Percentiles rank a stretch among this genome's conserved stretches.
Conservation (phyloP, 2,888 invertebrate genomes). For the Trichacis sp. region DNA sequence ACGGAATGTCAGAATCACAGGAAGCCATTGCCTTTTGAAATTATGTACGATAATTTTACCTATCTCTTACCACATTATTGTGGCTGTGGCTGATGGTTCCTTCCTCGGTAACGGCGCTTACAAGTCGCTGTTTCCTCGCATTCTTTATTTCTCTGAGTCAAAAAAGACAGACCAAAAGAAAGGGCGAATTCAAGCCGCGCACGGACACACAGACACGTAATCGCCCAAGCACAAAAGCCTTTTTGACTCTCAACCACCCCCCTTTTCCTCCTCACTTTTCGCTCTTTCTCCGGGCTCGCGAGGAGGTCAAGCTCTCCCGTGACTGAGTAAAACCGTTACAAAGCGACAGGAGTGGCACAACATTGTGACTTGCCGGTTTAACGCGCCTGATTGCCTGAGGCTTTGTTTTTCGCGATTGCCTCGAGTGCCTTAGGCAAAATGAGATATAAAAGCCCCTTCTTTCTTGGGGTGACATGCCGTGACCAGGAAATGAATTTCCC, state of each 20-base stretch:
- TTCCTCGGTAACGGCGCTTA: conserved; percentile 45
- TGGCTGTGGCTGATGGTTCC: conserved; percentile 43
- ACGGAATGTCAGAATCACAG: no score
- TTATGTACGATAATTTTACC: conserved; percentile 30
- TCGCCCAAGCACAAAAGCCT: neutral
- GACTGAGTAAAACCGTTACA: conserved; percentile 26
- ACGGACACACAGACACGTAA: neutral
- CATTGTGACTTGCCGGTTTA: conserved; percentile 46
- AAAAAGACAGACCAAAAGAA: conserved; percentile 20
- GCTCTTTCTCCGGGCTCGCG: neutral
- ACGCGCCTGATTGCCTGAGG: conserved; percentile 54
- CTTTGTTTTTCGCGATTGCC: conserved; percentile 48
- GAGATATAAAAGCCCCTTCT: conserved; percentile 22
- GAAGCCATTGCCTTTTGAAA: no score
- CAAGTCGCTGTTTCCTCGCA: conserved; percentile 51
- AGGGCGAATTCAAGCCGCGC: conserved; percentile 8
- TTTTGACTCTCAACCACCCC: conserved; percentile 4
- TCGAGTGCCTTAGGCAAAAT: conserved; percentile 29
- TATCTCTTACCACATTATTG: conserved; percentile 16
- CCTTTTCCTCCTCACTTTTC: neutral
- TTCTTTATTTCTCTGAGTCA: conserved; percentile 56
- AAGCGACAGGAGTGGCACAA: conserved; percentile 45
- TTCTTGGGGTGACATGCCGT: no score
- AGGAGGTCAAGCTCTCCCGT: conserved; percentile 35
- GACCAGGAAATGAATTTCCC: no score